These are phyloP conservation scores for Anomalospiza imberbis DNA, from an alignment of 2,797 vertebrate species.

Conservation along the genomic window DNA sequence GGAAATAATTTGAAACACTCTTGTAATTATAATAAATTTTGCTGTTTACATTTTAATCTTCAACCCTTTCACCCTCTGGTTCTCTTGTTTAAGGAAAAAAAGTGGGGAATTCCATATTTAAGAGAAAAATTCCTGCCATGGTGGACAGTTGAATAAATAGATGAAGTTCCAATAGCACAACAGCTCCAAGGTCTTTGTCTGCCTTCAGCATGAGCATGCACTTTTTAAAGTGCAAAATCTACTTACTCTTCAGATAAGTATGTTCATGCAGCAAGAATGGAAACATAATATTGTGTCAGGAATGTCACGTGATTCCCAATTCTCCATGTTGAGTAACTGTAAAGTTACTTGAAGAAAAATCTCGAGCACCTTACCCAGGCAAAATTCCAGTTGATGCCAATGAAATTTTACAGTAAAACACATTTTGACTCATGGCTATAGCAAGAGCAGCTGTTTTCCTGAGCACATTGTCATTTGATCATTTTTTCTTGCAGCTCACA, in stretches of 20 bases:
- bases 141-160: conserved; percentile 59
- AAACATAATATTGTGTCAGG: conserved; percentile 51
- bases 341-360: conserved; percentile 42
- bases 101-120: conserved; percentile 50
- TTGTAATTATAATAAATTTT: conserved; percentile 82
- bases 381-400: conserved; percentile 36
- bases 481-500: neutral
- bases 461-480: neutral
- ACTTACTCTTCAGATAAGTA: conserved; percentile 46
- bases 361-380: neutral
- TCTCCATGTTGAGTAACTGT: conserved; percentile 15
- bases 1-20: conserved; percentile 80
- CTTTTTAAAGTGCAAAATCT: conserved; percentile 22
- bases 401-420: neutral
- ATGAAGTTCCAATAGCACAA: conserved; percentile 24
- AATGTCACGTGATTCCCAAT: neutral
- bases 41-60: conserved; percentile 80
- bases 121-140: conserved; percentile 36
- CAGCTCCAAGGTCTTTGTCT: conserved; percentile 20
- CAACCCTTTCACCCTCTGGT: conserved; percentile 71
- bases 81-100: conserved; percentile 58
- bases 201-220: conserved; percentile 2
- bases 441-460: conserved; percentile 20
- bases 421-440: neutral
- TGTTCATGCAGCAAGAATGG: conserved; percentile 13